Conservation (phyloP, 2,113 vertebrate genomes). For the Cacatua alba region DNA sequence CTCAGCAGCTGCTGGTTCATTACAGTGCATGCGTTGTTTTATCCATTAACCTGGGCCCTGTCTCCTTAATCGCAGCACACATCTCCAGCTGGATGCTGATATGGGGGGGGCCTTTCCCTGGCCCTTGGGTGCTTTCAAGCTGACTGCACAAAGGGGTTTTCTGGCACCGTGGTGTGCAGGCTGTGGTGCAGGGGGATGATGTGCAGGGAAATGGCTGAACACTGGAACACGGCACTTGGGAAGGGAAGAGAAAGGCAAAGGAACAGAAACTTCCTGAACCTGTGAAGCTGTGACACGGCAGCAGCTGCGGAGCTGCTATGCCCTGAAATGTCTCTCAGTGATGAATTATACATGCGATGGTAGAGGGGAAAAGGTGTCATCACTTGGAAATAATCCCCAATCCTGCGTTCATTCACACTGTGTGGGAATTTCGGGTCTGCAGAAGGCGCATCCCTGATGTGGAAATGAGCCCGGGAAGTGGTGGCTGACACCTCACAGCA, state of each 20-base stretch:
- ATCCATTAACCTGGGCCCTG: neutral
- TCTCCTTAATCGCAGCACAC: neutral
- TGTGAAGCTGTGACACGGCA: neutral
- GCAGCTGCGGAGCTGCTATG: neutral
- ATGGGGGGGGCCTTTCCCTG: neutral
- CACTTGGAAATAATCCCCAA: neutral
- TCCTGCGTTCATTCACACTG: neutral
- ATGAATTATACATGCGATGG: neutral
- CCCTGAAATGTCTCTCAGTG: neutral
- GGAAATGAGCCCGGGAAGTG: neutral
- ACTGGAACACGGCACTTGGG: neutral
- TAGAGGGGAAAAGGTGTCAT: neutral
- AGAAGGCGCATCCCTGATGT: neutral
- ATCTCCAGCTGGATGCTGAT: neutral
- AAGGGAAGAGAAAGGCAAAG: neutral
- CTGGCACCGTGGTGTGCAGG: neutral
- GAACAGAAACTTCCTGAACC: neutral
- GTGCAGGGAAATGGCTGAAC: neutral
- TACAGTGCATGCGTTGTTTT: accelerated
- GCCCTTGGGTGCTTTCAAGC: neutral
- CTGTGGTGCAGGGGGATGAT: no score
- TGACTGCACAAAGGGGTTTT: neutral
- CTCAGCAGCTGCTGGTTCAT: neutral
- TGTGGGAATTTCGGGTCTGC: neutral
- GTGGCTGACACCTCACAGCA: neutral